Base-by-base conservation (phyloP, 2,888 invertebrate species). In the Lacanobia wlatinum region DNA sequence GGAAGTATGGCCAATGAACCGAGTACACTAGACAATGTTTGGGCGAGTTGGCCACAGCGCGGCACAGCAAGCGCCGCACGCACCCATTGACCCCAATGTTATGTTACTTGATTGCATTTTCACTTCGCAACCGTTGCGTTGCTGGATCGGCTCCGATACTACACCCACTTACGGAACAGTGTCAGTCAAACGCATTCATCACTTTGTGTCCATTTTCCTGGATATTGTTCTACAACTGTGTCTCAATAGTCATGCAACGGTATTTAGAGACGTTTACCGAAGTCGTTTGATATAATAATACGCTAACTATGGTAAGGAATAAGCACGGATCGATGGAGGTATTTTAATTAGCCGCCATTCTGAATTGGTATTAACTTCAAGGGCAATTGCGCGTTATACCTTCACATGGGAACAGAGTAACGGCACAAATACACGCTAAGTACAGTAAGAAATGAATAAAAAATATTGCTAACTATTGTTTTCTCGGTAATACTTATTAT, bases 41-140 rank as follows among this genome's bases (percentile, higher is more conserved):
- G 73, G 85, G 78, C 76, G 82, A 73, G 84, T 79, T 72, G 78
- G 56, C 23, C 43, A 56, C 61, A 18, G 50, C 48, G 16, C 55
- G 38, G 64, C 46, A n/a, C 40, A 40, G 48, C 77, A 80, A 6
- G 48, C 77, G 78, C 53, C 48, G 84, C 87, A 87, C 89, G 90
- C 89, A 91, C 90, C 88, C 90, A 91, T 88, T 93, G 92, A 93
- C 93, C 92, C 89, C 85, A 92, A 93, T 93, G 90, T 84, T 86
- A 83, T 82, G 82, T 87, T 88, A 87, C 87, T 87, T 86, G 90
- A 89, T 89, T 90, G 91, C 90, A 91, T 90, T 94, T 92, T 92
- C 89, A 91, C 92, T 91, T 91, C 84, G 90, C 85, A 91, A 89
- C 81, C 80, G 82, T 86, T 88, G 83, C 86, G 78, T 78, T 86